phyloP scores from a whole-genome alignment of 2,113 vertebrate species.

The Semnornis frantzii region DNA sequence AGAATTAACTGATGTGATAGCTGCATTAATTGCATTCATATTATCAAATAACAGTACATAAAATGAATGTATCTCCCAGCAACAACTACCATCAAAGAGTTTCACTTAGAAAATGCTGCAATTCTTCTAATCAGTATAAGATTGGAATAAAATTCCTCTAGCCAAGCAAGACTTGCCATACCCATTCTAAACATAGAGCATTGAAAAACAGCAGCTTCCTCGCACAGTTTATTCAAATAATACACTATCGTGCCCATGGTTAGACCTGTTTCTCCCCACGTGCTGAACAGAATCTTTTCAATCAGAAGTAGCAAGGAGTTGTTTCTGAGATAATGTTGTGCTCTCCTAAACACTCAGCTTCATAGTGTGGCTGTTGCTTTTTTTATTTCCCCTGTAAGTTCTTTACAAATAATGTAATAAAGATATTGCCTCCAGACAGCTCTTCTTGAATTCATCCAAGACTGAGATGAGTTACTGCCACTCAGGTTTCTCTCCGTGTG shows the following conservation, averaged over 20 bases:
- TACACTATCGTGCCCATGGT: neutral
- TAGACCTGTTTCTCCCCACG: fast-evolving
- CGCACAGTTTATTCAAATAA: neutral
- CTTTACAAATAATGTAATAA: conserved; percentile 14
- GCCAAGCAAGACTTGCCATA: neutral
- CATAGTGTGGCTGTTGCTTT: neutral
- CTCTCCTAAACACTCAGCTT: neutral
- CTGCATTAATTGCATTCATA: neutral
- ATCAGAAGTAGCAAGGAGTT: neutral
- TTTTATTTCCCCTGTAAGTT: neutral
- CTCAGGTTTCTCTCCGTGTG: neutral
- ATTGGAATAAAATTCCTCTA: neutral
- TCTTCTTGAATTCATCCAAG: neutral
- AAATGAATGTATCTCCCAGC: neutral
- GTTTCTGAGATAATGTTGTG: neutral
- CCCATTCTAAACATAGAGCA: neutral
- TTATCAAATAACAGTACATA: neutral
- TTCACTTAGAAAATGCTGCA: neutral
- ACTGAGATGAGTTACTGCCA: neutral
- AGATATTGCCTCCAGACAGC: neutral
- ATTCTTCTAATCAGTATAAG: neutral
- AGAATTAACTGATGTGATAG: neutral
- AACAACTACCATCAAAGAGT: neutral
- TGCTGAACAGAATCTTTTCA: neutral
- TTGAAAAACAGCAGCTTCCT: neutral